A percentile compares a stretch with the other conserved stretches of the same genome.
Conservation (phyloP, 1,140 invertebrate genomes). For the Nixonia krombeini region DNA sequence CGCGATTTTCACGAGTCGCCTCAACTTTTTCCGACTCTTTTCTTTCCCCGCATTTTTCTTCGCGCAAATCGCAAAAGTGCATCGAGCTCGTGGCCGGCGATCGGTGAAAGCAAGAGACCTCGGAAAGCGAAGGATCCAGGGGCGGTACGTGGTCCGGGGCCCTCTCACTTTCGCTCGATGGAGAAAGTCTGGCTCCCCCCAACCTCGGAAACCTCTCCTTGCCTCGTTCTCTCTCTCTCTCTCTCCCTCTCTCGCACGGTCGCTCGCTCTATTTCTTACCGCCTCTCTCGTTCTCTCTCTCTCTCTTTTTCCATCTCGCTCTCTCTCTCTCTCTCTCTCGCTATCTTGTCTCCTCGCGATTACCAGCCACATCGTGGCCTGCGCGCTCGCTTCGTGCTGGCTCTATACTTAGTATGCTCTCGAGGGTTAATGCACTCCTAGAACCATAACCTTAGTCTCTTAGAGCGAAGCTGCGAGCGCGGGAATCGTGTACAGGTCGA, state of each 20-base stretch:
- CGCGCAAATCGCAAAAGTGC: slow-evolving; percentile 52
- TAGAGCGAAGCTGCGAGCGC: slow-evolving; percentile 40
- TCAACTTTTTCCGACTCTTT: slow-evolving; percentile 4
- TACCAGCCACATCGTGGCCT: slow-evolving; percentile 38
- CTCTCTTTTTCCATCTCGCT: slow-evolving; percentile 15
- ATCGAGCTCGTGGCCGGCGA: slow-evolving; percentile 35
- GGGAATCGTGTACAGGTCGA: slow-evolving; percentile 51
- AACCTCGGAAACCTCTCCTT: slow-evolving; percentile 10
- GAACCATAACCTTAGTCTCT: slow-evolving; percentile 59
- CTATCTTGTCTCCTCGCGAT: slow-evolving; percentile 18
- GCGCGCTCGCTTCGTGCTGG: slow-evolving; percentile 52
- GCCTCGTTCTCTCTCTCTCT: slow-evolving; percentile 11
- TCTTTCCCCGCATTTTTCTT: slow-evolving; percentile 14
- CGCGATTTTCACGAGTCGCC: slow-evolving; percentile 3
- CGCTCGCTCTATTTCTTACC: slow-evolving; percentile 17
- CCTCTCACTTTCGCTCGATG: slow-evolving; percentile 69
- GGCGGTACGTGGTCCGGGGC: slow-evolving; percentile 32
- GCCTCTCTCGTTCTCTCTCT: slow-evolving; percentile 13
- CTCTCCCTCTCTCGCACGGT: slow-evolving; percentile 62
- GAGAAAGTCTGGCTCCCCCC: slow-evolving; percentile 61
- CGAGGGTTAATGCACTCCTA: slow-evolving; percentile 69
- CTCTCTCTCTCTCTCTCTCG: slow-evolving; percentile 8
- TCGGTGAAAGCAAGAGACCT: slow-evolving; percentile 53
- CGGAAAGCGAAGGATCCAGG: slow-evolving; percentile 29
- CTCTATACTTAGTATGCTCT: slow-evolving; percentile 63